A percentile compares a stretch with the other conserved stretches of the same genome.
These are phyloP conservation scores for Catocala fraxini DNA, from an alignment of 2,888 invertebrate species.

Conservation along the genomic window DNA sequence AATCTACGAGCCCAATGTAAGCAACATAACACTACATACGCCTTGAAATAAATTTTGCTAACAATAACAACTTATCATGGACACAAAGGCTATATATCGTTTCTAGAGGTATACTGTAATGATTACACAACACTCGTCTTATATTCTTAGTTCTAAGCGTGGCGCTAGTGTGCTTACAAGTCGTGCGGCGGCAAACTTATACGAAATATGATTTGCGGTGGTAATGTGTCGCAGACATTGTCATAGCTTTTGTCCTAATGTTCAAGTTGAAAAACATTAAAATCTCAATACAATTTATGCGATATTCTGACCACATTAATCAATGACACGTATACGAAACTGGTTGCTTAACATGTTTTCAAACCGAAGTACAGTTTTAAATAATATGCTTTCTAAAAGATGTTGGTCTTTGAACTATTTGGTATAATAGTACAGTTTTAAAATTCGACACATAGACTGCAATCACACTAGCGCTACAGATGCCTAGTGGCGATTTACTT, in stretches of 20 bases:
- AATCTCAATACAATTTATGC: too few relatives aligned
- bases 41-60: conserved; percentile 28
- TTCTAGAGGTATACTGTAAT: conserved; percentile 56
- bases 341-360: too few relatives aligned
- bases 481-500: conserved; percentile 3
- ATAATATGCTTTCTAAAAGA: too few relatives aligned
- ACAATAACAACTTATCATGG: conserved; percentile 51
- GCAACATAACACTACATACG: conserved; percentile 12
- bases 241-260: too few relatives aligned
- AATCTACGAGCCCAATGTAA: conserved; percentile 1
- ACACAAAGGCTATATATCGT: conserved; percentile 64
- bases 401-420: too few relatives aligned
- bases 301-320: too few relatives aligned
- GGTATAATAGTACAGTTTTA: neutral
- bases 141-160: conserved; percentile 23
- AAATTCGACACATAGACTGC: neutral
- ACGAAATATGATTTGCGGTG: too few relatives aligned
- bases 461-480: conserved; percentile 31
- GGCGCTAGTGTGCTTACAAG: conserved; percentile 19
- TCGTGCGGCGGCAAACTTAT: too few relatives aligned
- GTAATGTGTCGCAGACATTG: too few relatives aligned
- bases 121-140: conserved; percentile 34
- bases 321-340: too few relatives aligned
- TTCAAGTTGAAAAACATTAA: too few relatives aligned
- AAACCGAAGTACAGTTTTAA: too few relatives aligned